Evolutionary conservation across 2,888 invertebrate species (phyloP).

Genomic region (Bellardia pandia): DNA sequence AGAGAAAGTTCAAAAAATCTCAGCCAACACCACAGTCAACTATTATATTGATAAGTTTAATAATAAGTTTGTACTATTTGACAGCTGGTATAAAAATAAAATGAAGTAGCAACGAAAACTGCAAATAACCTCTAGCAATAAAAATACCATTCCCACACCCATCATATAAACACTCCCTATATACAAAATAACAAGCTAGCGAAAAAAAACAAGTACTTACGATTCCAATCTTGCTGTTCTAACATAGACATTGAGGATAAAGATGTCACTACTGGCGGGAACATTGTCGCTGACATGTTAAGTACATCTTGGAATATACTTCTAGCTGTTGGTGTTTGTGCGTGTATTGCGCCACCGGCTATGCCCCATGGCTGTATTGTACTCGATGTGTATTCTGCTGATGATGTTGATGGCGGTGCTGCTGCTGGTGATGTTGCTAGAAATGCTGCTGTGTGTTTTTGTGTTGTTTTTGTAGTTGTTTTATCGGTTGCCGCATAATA

Average conservation of each 20-base stretch:
- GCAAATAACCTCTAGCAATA: conserved; percentile 13
- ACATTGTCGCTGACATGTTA: conserved; percentile 83
- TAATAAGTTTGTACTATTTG: conserved; percentile 54
- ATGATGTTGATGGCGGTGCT: conserved; percentile 62
- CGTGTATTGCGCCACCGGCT: conserved; percentile 73
- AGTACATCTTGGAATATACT: conserved; percentile 83
- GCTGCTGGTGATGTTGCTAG: conserved; percentile 75
- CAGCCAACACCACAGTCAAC: conserved; percentile 13
- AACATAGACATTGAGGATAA: conserved; percentile 80
- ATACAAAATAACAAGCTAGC: neutral
- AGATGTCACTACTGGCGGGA: conserved; percentile 80
- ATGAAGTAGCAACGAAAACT: conserved; percentile 20
- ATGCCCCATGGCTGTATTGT: conserved; percentile 75
- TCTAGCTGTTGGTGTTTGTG: conserved; percentile 58
- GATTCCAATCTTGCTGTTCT: conserved; percentile 80
- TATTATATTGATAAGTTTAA: conserved; percentile 45
- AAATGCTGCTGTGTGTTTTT: conserved; percentile 59
- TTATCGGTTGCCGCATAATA: conserved; percentile 74
- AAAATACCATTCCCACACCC: conserved; percentile 5
- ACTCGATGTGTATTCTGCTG: conserved; percentile 52
- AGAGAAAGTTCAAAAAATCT: neutral
- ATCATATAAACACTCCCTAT: conserved; percentile 20
- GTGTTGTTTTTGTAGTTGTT: conserved; percentile 66
- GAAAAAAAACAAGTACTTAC: conserved; percentile 78
- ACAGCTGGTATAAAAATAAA: conserved; percentile 41